Percentiles rank a stretch among this genome's conserved stretches.
phyloP scores from a whole-genome alignment of 2,797 vertebrate genomes.

The Florisuga fusca region DNA sequence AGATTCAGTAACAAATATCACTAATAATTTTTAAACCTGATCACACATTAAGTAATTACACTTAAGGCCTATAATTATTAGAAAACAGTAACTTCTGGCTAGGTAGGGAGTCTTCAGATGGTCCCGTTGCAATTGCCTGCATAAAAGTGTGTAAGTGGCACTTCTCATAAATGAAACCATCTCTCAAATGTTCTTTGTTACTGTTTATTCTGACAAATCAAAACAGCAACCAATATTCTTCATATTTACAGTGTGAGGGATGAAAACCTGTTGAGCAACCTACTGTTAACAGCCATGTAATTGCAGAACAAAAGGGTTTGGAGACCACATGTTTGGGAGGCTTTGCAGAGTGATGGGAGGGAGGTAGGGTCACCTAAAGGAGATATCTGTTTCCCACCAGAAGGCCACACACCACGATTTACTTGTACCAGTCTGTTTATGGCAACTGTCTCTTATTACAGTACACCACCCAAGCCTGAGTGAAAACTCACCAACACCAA shows the following conservation, averaged over 20 bases:
- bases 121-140: background rate
- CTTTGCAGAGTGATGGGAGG: slow-evolving; percentile 27
- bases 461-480: slow-evolving; percentile 76
- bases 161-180: slow-evolving; percentile 20
- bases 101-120: background rate
- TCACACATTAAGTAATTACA: background rate
- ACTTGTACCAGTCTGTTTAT: slow-evolving; percentile 81
- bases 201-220: slow-evolving; percentile 60
- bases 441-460: slow-evolving; percentile 87
- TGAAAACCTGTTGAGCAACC: slow-evolving; percentile 67
- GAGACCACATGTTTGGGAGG: slow-evolving; percentile 62
- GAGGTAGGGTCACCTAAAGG: slow-evolving; percentile 78
- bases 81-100: background rate
- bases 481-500: slow-evolving; percentile 79
- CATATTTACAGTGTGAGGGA: slow-evolving; percentile 35
- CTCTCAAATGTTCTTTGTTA: slow-evolving; percentile 27
- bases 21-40: background rate
- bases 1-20: background rate
- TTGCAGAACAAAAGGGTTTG: slow-evolving; percentile 76
- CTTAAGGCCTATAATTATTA: background rate
- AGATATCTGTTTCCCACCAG: slow-evolving; percentile 81
- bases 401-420: slow-evolving; percentile 84
- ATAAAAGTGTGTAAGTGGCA: background rate
- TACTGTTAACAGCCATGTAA: slow-evolving; percentile 66
- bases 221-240: slow-evolving; percentile 60